A percentile compares a stretch with the other conserved stretches of the same genome.
These are phyloP conservation scores for Leptocoma aspasia DNA, from an alignment of 2,113 vertebrate species.

Conservation along the genomic window DNA sequence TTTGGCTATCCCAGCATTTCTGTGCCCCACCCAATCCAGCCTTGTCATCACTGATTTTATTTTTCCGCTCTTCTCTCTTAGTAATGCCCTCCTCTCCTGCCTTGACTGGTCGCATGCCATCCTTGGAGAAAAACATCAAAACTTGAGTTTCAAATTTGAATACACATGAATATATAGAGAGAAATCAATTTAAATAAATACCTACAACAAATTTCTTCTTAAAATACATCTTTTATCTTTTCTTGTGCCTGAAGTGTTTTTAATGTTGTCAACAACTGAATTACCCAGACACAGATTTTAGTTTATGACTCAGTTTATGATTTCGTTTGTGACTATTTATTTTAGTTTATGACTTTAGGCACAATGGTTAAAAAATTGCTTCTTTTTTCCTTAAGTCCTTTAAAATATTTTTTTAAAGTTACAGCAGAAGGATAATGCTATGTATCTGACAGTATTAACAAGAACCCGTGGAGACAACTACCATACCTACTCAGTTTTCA, in stretches of 20 bases:
- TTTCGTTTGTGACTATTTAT: background rate
- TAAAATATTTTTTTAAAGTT: background rate
- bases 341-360: background rate
- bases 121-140: background rate
- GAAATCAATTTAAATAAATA: background rate
- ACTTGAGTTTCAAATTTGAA: background rate
- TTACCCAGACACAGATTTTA: background rate
- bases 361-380: background rate
- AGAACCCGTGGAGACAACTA: background rate
- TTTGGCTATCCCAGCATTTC: background rate
- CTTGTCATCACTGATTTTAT: conserved; percentile 5
- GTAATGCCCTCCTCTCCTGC: background rate
- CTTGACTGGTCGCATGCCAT: background rate
- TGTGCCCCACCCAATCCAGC: conserved; percentile 2
- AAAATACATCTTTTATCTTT: background rate
- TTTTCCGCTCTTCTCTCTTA: conserved; percentile 13
- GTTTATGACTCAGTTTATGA: background rate
- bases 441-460: background rate
- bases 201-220: background rate
- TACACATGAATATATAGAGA: background rate
- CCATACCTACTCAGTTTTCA: background rate
- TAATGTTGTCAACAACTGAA: background rate
- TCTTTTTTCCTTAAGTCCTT: background rate
- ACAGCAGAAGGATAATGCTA: background rate
- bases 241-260: background rate